Base-by-base conservation (phyloP, 2,797 vertebrate genomes). In the Amblyraja radiata region DNA sequence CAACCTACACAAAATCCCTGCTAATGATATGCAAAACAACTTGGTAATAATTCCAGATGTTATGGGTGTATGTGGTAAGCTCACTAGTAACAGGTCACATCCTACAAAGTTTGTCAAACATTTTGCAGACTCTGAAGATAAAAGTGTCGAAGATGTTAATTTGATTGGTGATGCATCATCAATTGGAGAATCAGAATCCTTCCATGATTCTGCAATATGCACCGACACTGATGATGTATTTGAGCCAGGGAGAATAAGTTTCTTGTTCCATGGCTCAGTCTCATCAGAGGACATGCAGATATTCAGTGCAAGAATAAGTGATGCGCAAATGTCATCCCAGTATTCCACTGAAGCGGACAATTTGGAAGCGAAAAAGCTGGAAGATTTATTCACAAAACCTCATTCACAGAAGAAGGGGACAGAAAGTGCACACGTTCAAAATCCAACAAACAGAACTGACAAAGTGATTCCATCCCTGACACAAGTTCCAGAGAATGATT, bases 11-110 rank as follows among this genome's bases (percentile, higher is more conserved):
- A 93, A 81, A 32, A 14, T 90, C 71, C 93, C 0, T 0, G 93
- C 93, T 94, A 94, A 68, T 84, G 81, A 94, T 94, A 93, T 81
- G 93, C 94, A 39, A 90, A 94, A 95, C 68, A 94, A 78, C 46
- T 94, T 95, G 94, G 39, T 54, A 58, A 54, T n/a, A 6, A 46
- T 76, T 92, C 36, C 74, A 10, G 90, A 3, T 2, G 63, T 25
- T n/a, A 92, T n/a, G 28, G 71, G 54, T 16, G 6, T 39, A 76
- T 54, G 28, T 76, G 68, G 36, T 58, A n/a, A 92, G 1, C 71
- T n/a, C 73, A 7, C 11, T 28, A 76, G 13, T 76, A 92, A 76
- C 54, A 8, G 11, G 54, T 68, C 25, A 76, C 54, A 58, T 54
- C 25, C 39, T 58, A 58, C 11, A 76, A 11, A 92, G 1, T 54